Conservation (phyloP, 2,113 vertebrate genomes). For the Brachyhypopomus gauderio region DNA sequence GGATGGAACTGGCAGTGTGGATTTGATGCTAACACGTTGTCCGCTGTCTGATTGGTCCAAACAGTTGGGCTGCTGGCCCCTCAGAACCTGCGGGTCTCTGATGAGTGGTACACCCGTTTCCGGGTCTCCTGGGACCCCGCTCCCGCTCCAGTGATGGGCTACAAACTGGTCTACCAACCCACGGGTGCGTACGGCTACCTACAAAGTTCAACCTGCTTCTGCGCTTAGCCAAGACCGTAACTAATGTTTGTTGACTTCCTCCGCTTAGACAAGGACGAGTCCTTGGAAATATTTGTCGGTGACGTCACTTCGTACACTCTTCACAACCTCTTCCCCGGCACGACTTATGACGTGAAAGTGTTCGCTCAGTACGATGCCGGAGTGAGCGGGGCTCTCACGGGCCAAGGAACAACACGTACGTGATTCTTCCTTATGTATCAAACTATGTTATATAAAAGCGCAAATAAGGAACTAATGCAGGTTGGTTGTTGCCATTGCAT, state of each 20-base stretch:
- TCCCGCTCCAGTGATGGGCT: slow-evolving; percentile 88
- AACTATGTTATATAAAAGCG: not conserved
- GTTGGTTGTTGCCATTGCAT: no score
- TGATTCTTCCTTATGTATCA: slow-evolving; percentile 14
- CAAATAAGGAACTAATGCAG: not conserved
- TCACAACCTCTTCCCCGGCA: slow-evolving; percentile 91
- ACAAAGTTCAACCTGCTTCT: not conserved
- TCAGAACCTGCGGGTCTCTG: slow-evolving; percentile 89
- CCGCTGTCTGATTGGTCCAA: slow-evolving; percentile 34
- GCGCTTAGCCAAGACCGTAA: no score
- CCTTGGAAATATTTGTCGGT: slow-evolving; percentile 89
- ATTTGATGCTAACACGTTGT: slow-evolving; percentile 20
- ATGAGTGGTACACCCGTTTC: slow-evolving; percentile 99
- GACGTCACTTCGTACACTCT: slow-evolving; percentile 89
- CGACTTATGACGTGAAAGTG: slow-evolving; percentile 89
- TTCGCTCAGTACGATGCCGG: slow-evolving; percentile 89
- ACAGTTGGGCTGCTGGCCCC: slow-evolving; percentile 88
- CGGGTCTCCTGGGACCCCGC: slow-evolving; percentile 93
- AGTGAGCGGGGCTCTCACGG: slow-evolving; percentile 80
- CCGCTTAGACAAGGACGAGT: slow-evolving; percentile 78
- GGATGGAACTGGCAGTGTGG: slow-evolving; percentile 15
- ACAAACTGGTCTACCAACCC: slow-evolving; percentile 89
- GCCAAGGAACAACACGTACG: slow-evolving; percentile 91
- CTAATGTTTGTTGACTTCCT: not conserved
- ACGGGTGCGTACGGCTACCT: slow-evolving; percentile 75